Evolutionary conservation across 2,888 invertebrate species (phyloP), one percentile per base, ranked within the genome.

Genomic region (Antheraea yamamai): DNA sequence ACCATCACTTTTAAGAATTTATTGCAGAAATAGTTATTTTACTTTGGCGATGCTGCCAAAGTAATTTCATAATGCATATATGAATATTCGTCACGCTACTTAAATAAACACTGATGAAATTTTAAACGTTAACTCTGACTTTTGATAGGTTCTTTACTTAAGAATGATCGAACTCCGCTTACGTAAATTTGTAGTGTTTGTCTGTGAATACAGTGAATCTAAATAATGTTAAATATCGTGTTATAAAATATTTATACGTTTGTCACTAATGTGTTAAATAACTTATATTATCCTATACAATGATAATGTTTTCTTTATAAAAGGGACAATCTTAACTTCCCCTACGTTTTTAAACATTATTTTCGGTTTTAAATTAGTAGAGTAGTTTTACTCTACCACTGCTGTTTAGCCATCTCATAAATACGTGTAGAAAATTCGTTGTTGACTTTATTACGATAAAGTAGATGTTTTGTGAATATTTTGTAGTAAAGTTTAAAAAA

Each of bases 21-120:
- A 61, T 61, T 61, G n/a, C 58, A n/a, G 10, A 61, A 61, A 61
- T 61, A 61, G 58, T 61, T 20, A 61, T 61, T 61, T 61, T 61
- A 61, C 58, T 6, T 7, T n/a, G 8, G 58, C 10, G 58, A 10
- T 20, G n/a, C 58, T 10, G n/a, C n/a, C 58, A 61, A 61, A 16
- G 58, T n/a, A 61, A 61, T 61, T 20, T 61, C 18, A 61, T n/a
- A 61, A 61, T 61, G 58, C 20, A 61, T n/a, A 58, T 58, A 58
- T 58, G 7, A 58, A 58, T 58, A 58, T n/a, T 61, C n/a, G 58
- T 23, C 61, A 1, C 8, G 23, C 23, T 23, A 61, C 10, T 61
- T 23, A 61, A 61, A 61, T 61, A 61, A 61, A 61, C 6, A 61
- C 23, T 61, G 10, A 61, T 12, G 61, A 61, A 61, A 61, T 61